Conservation (phyloP, 2,888 invertebrate species). For the Drosophila nr. perissopoda region DNA sequence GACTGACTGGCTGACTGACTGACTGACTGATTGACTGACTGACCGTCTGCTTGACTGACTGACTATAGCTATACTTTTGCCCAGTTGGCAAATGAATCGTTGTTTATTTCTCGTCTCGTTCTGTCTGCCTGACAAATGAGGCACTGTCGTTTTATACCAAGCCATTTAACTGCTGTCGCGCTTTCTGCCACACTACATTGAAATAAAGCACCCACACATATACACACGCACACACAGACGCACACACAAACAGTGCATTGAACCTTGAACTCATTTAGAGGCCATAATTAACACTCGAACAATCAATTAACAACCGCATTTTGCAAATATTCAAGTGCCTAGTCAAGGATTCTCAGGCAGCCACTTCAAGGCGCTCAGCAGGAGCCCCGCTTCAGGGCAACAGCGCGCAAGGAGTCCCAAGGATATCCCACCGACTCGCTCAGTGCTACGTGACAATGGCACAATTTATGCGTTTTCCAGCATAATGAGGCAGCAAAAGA, state of each 20-base stretch:
- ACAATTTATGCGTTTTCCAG: slow-evolving; percentile 44
- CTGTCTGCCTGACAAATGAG: slow-evolving; percentile 56
- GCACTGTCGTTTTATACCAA: slow-evolving; percentile 48
- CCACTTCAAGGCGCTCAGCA: slow-evolving; percentile 4
- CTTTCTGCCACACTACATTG: slow-evolving; percentile 66
- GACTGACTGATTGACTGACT: slow-evolving; percentile 13
- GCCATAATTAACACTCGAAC: slow-evolving; percentile 27
- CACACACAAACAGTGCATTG: slow-evolving; percentile 17
- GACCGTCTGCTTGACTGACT: neutral
- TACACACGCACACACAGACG: neutral
- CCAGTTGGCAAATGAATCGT: slow-evolving; percentile 61
- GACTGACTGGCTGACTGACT: too few relatives aligned
- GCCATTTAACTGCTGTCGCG: slow-evolving; percentile 61
- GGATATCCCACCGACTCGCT: slow-evolving; percentile 3
- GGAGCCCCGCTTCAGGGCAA: slow-evolving; percentile 4
- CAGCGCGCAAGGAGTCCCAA: slow-evolving; percentile 11
- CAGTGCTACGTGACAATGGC: slow-evolving; percentile 48
- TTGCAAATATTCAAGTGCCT: neutral
- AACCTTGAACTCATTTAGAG: slow-evolving; percentile 10
- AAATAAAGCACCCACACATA: slow-evolving; percentile 57
- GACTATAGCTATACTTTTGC: neutral
- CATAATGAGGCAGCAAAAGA: slow-evolving; percentile 45
- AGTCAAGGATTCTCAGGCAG: neutral
- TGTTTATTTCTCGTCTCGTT: slow-evolving; percentile 67
- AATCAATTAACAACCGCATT: slow-evolving; percentile 17